Base-by-base conservation (phyloP, 1,140 invertebrate genomes). In the Batillaria attramentaria region DNA sequence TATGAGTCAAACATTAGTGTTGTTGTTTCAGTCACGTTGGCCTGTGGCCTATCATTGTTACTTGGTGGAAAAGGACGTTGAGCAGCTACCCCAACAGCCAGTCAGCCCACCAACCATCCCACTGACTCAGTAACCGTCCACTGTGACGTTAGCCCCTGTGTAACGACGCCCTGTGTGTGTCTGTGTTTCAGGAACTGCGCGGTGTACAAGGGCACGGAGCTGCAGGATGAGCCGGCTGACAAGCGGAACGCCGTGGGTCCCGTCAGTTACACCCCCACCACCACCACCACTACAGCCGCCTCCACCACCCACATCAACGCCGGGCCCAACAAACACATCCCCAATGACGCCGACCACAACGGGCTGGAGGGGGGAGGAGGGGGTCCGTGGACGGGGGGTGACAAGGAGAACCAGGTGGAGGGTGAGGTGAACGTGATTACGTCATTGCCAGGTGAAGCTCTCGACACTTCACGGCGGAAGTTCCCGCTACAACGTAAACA, bases 401-500 rank as follows among this genome's bases (percentile, higher is more conserved):
- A 31, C 20, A 81, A 79, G 54, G 65, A 80, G 46, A 75, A 72
- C 37, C 35, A 33, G 42, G 35, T 35, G 41, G n/a, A 8, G 13
- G 39, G 35, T 16, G 16, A 20, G 28, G 62, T 68, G 46, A 35
- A 4, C 31, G 24, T 37, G 39, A 57, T 62, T 74, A 50, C 60
- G 54, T 65, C 31, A 76, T 37, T 43, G 24, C 65, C 46, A 46
- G 39, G 50, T 8, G 60, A 72, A 46, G 50, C 13, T 28, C 31
- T 33, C 13, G 79, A 10, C 31, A 60, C 60, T 42, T 39, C 54
- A 8, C 41, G 42, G 31, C 37, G 39, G 42, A 88, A 87, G 74
- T 78, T 82, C 72, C 84, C 86, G 0, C 82, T 88, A n/a, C 77
- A 81, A 46, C 81, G 85, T 20, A 88, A 87, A 72, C 81, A 81